phyloP scores from a whole-genome alignment of 2,113 vertebrate species.

The Ceuthmochares aereus region DNA sequence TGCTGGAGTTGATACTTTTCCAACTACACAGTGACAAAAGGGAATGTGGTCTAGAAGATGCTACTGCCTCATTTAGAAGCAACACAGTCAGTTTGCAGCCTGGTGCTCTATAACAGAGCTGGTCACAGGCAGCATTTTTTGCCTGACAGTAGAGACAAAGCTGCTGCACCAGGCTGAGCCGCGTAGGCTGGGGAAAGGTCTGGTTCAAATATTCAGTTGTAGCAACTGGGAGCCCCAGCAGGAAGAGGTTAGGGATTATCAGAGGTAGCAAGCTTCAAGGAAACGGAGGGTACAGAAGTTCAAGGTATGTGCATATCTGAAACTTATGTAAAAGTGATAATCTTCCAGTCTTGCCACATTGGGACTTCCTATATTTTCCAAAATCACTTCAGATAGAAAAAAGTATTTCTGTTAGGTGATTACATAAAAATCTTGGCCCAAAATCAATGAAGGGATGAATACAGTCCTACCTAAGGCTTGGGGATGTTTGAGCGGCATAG shows the following conservation, averaged over 20 bases:
- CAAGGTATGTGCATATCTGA: not conserved
- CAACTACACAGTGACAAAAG: not conserved
- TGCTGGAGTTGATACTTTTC: not conserved
- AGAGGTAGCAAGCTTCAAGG: not conserved
- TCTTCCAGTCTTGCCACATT: accelerated
- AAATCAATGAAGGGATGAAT: not conserved
- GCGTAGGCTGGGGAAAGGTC: not conserved
- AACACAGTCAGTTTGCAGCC: not conserved
- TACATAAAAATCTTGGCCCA: not conserved
- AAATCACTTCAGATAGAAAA: not conserved
- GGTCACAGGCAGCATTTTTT: not conserved
- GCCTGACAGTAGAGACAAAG: not conserved
- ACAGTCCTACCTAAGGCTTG: not conserved
- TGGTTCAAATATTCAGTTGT: not conserved
- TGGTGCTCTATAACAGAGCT: not conserved
- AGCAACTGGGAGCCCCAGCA: not conserved
- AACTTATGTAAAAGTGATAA: not conserved
- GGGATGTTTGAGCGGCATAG: not conserved
- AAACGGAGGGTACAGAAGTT: conserved; percentile 5
- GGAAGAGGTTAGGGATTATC: not conserved
- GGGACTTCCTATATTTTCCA: not conserved
- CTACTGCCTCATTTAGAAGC: not conserved
- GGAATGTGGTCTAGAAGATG: not conserved
- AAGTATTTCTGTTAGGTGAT: not conserved
- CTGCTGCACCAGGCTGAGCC: not conserved